Base-by-base conservation (phyloP, 1,140 invertebrate species). In the Caenorhabditis elegans region DNA sequence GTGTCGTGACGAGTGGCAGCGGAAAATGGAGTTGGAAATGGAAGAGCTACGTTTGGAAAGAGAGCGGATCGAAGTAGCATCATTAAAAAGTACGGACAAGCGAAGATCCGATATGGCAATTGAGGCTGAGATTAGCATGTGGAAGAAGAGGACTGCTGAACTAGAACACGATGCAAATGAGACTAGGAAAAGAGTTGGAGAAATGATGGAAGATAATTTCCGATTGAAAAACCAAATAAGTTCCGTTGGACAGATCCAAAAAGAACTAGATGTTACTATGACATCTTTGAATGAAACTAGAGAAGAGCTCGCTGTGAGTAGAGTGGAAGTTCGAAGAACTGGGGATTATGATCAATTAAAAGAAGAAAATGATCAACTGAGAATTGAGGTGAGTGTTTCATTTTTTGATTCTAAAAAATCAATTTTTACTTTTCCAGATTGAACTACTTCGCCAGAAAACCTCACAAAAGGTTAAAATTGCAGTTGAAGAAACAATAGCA, bases 161-260 rank as follows among this genome's bases (percentile, higher is more conserved):
- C 22, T 77, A 11, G 48, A 49, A 22, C 48, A 49, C 6, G 76
- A 48, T 22, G 76, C 46, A 5, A 49, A 49, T 48, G 26, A 36
- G 4, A 77, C 48, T 2, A 77, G 76, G 49, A 48, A 77, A 43
- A 24, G 34, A 28, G 28, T 77, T 24, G 76, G 76, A 26, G 76
- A 77, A 26, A 46, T 77, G 28, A 77, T 77, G 76, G 76, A 77
- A 70, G 60, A 70, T 10, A 70, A 70, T 13, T 70, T 70, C 28
- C 60, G n/a, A 3, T 22, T 70, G 3, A 70, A 70, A 70, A 34
- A 70, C 43, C 60, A 70, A 24, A 70, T 28, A 8, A 8, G 31
- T 2, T n/a, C 60, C 0, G 1, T 70, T 22, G 26, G n/a, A 13
- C 60, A 70, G 28, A 17, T 70, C 1, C 36, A 70, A 22, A 70